Evolutionary conservation across 2,888 invertebrate genomes (phyloP), one percentile per base, ranked within the genome.

Genomic region (Temnothorax ravouxi): DNA sequence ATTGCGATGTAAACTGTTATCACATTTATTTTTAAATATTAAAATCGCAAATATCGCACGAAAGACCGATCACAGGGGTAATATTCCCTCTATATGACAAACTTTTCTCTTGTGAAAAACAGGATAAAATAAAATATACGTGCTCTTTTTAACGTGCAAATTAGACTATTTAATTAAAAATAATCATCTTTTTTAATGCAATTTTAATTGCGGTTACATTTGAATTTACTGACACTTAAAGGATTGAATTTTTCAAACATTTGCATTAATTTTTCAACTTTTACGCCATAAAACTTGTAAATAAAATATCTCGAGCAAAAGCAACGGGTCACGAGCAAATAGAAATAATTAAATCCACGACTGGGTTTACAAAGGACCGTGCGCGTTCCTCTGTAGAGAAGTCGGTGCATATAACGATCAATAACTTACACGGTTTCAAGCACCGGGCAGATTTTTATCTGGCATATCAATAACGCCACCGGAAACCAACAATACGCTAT

Each of bases 361-460:
- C 25, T 29, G 29, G 25, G 9, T 52, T 29, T 18, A 72, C 59
- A 72, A 79, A 71, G 47, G 47, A n/a, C 9, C 41, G 18, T 47
- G 50, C 2, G 18, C 47, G 8, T 47, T 59, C 25, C 71, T 72
- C 34, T 38, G 11, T 47, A 72, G 8, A 72, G 8, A 72, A 59
- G 38, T 59, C 25, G 21, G n/a, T 52, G 38, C 11, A 34, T n/a
- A 41, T 44, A 44, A 56, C 74, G 74, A 67, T 80, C 79, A 25
- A 80, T 80, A 80, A 34, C 72, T 79, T 79, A 79, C 13, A 38
- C 56, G 52, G 38, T 66, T 77, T 75, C 25, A 34, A 71, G 13
- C 75, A 75, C 8, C 18, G 41, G 8, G 47, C 47, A 47, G 71
- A 79, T 79, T 72, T 72, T 59, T 59, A 72, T 72, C 41, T 47